A percentile compares a stretch with the other conserved stretches of the same genome.
These are phyloP conservation scores for Saturnia pavonia DNA, from an alignment of 2,888 invertebrate genomes.

Conservation along the genomic window DNA sequence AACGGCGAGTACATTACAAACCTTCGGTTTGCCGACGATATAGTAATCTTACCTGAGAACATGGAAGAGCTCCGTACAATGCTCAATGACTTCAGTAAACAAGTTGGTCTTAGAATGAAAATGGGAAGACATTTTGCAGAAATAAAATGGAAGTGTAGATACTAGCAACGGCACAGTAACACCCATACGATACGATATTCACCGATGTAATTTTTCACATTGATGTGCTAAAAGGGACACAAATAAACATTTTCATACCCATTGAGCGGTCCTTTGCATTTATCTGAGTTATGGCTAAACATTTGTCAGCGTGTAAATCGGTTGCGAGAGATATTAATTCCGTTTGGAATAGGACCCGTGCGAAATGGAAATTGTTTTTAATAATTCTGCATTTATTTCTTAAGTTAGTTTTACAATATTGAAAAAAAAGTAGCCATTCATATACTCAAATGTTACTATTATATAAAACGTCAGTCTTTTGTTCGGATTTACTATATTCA, in stretches of 20 bases:
- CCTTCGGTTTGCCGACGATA: too few relatives aligned
- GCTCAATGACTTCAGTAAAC: too few relatives aligned
- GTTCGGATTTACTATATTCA: too few relatives aligned
- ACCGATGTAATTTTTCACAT: slow-evolving; percentile 6
- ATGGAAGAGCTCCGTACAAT: too few relatives aligned
- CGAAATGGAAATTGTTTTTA: neutral
- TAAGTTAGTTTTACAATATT: neutral
- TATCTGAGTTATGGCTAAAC: slow-evolving; percentile 49
- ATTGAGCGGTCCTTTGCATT: slow-evolving; percentile 45
- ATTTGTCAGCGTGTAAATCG: slow-evolving; percentile 54
- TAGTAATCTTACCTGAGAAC: too few relatives aligned
- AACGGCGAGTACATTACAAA: too few relatives aligned
- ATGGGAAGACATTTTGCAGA: too few relatives aligned
- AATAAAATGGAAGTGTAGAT: too few relatives aligned
- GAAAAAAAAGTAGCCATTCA: neutral
- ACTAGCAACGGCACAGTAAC: neutral
- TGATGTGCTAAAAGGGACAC: slow-evolving; percentile 35
- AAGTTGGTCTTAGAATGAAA: too few relatives aligned
- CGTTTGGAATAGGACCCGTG: neutral
- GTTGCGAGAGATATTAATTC: slow-evolving; percentile 19
- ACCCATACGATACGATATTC: neutral
- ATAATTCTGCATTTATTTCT: neutral
- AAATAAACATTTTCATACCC: slow-evolving; percentile 45
- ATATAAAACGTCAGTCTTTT: too few relatives aligned
- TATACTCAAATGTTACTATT: neutral